Evolutionary conservation across 2,797 vertebrate genomes (phyloP).

Genomic region (Limosa lapponica): DNA sequence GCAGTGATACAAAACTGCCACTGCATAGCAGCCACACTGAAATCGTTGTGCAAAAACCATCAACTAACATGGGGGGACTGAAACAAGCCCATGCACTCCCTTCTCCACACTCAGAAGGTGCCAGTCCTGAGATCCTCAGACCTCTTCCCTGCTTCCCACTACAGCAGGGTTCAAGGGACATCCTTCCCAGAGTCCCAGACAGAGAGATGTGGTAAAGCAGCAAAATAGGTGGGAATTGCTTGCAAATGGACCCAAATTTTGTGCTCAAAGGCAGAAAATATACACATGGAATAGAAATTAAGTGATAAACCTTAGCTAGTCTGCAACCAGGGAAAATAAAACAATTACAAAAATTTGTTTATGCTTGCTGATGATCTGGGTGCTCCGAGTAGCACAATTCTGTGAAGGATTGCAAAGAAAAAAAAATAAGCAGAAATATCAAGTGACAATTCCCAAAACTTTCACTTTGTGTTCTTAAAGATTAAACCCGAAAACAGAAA

Average conservation of each 20-base stretch:
- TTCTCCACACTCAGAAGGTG: not conserved
- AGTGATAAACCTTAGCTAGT: not conserved
- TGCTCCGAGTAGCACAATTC: not conserved
- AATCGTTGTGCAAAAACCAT: not conserved
- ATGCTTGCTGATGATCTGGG: not conserved
- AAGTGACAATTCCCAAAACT: not conserved
- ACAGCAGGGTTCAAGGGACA: not conserved
- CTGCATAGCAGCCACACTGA: not conserved
- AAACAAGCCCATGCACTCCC: not conserved
- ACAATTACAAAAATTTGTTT: not conserved
- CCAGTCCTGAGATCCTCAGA: not conserved
- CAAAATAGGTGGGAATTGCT: not conserved
- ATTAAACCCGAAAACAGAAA: not conserved
- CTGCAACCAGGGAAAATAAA: not conserved
- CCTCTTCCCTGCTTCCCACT: too few relatives aligned
- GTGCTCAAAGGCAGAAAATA: not conserved
- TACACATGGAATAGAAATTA: not conserved
- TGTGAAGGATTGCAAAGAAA: not conserved
- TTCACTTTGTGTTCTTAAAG: not conserved
- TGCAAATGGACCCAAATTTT: not conserved
- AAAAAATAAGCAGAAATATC: not conserved
- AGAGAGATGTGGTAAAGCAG: fast-evolving
- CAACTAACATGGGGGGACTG: fast-evolving
- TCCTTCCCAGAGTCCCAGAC: not conserved
- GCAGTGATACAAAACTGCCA: not conserved